A percentile compares a stretch with the other conserved stretches of the same genome.
These are phyloP conservation scores for Pitta sordida DNA, from an alignment of 2,113 vertebrate species.

Conservation along the genomic window DNA sequence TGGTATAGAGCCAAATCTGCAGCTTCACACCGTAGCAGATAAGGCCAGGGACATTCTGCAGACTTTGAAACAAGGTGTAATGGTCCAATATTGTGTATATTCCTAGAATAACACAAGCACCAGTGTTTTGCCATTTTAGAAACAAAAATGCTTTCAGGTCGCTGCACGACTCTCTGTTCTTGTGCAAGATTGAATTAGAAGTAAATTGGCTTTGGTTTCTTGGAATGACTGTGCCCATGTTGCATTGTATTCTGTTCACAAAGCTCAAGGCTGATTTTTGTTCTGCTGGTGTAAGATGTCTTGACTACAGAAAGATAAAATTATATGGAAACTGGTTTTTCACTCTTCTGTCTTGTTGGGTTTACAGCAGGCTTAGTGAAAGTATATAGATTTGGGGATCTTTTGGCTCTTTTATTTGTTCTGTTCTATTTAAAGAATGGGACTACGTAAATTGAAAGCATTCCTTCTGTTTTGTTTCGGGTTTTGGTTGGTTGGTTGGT, in stretches of 20 bases:
- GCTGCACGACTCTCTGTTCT: background rate
- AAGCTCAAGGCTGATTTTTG: constrained; percentile 25
- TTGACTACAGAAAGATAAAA: background rate
- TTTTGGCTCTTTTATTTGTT: background rate
- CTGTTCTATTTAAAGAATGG: background rate
- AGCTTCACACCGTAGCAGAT: background rate
- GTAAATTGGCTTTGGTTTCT: constrained; percentile 24
- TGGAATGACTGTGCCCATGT: background rate
- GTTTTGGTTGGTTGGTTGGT: too few species aligned
- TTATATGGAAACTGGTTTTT: background rate
- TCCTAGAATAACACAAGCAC: background rate
- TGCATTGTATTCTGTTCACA: background rate
- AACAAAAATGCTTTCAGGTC: background rate
- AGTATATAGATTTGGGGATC: background rate
- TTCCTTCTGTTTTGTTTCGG: background rate
- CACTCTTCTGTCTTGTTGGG: background rate
- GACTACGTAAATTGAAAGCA: background rate
- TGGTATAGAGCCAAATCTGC: background rate
- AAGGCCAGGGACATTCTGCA: background rate
- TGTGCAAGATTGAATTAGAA: constrained; percentile 6
- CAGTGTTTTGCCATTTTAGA: background rate
- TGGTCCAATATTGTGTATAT: background rate
- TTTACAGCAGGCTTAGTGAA: background rate
- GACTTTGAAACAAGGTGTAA: background rate
- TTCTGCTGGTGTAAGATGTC: background rate